A percentile compares a stretch with the other conserved stretches of the same genome.
Conservation (phyloP, 2,113 vertebrate genomes). For the Brienomyrus longianalis region DNA sequence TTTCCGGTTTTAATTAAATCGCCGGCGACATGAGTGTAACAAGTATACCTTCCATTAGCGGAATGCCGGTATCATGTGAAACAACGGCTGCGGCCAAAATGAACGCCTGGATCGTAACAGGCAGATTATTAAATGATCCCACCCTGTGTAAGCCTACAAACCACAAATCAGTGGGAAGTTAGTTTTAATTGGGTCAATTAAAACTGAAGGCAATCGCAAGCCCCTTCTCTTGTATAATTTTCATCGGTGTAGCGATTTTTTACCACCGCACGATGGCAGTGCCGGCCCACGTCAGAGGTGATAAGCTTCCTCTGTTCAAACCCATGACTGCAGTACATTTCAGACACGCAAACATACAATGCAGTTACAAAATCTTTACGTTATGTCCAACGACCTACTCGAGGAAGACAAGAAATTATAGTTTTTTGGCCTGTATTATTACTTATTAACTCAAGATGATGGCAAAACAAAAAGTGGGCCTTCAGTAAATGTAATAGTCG, state of each 20-base stretch:
- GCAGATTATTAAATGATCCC: not conserved
- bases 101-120: not conserved
- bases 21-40: not conserved
- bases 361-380: not conserved
- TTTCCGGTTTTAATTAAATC: not conserved
- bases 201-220: not conserved
- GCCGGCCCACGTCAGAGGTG: not conserved
- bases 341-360: not conserved
- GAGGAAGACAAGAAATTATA: not conserved
- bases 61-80: not conserved
- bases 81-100: not conserved
- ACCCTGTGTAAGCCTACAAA: not conserved
- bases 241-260: not conserved
- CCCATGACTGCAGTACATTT: not conserved
- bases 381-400: not conserved
- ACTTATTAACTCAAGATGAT: not conserved
- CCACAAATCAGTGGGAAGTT: not conserved
- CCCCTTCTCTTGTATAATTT: not conserved
- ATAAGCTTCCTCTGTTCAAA: not conserved
- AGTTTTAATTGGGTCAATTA: not conserved
- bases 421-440: not conserved
- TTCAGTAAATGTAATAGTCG: not conserved
- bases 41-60: not conserved
- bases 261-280: not conserved
- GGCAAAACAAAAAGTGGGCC: not conserved